Evolutionary conservation across 1,140 invertebrate genomes (phyloP), one percentile per base, ranked within the genome.

Genomic region (Adoxophyes honmai): DNA sequence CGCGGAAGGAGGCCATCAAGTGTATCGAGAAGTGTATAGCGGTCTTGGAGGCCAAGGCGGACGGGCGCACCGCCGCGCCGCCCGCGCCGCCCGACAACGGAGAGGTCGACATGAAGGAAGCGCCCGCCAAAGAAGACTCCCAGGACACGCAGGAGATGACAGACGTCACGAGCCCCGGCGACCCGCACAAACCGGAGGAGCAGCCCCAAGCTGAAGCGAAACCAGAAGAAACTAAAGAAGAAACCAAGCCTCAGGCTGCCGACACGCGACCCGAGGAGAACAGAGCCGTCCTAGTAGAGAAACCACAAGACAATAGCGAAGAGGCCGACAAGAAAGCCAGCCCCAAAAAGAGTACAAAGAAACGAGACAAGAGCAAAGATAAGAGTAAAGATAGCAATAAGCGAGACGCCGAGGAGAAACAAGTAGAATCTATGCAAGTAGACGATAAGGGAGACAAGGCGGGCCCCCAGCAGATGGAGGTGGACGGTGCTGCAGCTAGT

Each of bases 21-120:
- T 94, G 93, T 76, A 97, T 99, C 73, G 94, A 98, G 72, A 92
- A 94, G 48, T 94, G 94, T 28, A 96, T 98, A 54, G 93, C 94
- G 73, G 90, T 95, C 28, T 88, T 98, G 42, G 97, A 98, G 78
- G 90, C 91, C 35, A 93, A 93, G 81, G 91, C 92, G 13, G 90
- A 92, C 51, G 91, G 90, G 53, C 10, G 51, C 54, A 8, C 48
- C 64, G 18, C 52, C 64, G 4, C 75, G 75, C 34, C 60, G 66
- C 4, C 80, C 75, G 55, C 11, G 28, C 7, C 59, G 11, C 57
- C 56, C 18, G 73, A 79, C 60, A 87, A 86, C 60, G 84, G 86
- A 15, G 84, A 84, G 61, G 71, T 86, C 18, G 82, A 86, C 52
- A 82, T 82, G 75, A 83, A 87, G 16, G 80, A 85, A n/a, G n/a